Evolutionary conservation across 2,888 invertebrate genomes (phyloP).

Genomic region (Eremobia ochroleuca): DNA sequence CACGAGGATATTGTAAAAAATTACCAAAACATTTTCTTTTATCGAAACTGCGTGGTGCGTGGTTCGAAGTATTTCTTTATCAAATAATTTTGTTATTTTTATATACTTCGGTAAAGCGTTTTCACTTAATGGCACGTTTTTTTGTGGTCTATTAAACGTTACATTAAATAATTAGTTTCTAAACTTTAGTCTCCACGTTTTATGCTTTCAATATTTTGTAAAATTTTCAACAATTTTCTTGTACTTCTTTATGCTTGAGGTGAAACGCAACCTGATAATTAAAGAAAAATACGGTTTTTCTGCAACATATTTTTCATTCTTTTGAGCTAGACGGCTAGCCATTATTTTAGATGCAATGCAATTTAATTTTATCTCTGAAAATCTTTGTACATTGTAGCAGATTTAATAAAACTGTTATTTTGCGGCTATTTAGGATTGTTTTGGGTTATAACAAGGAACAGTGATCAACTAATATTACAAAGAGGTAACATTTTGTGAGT

Average conservation of each 20-base stretch:
- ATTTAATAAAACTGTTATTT: background rate
- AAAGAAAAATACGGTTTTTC: conserved; percentile 24
- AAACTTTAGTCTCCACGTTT: background rate
- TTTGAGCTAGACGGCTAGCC: background rate
- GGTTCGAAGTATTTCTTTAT: conserved; percentile 30
- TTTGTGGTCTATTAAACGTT: background rate
- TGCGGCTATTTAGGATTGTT: too few relatives aligned
- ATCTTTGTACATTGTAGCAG: background rate
- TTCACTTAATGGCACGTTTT: conserved; percentile 10
- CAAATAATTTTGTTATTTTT: conserved; percentile 7
- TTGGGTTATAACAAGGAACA: background rate
- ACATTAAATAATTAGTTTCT: background rate
- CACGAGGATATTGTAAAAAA: conserved; percentile 1
- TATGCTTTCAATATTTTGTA: background rate
- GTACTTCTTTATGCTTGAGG: background rate
- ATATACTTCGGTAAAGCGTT: background rate
- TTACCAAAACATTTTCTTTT: background rate
- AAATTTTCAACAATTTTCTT: background rate
- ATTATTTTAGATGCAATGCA: conserved; percentile 23
- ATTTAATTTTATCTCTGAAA: conserved; percentile 27
- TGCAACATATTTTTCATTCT: conserved; percentile 26
- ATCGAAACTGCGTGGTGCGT: conserved; percentile 19
- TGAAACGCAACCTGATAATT: conserved; percentile 9
- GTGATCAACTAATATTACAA: too few relatives aligned
- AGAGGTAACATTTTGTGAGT: too few relatives aligned